Percentiles rank a stretch among this genome's conserved stretches.
Evolutionary conservation across 2,797 vertebrate genomes (phyloP).

Genomic region (Chelon labrosus): DNA sequence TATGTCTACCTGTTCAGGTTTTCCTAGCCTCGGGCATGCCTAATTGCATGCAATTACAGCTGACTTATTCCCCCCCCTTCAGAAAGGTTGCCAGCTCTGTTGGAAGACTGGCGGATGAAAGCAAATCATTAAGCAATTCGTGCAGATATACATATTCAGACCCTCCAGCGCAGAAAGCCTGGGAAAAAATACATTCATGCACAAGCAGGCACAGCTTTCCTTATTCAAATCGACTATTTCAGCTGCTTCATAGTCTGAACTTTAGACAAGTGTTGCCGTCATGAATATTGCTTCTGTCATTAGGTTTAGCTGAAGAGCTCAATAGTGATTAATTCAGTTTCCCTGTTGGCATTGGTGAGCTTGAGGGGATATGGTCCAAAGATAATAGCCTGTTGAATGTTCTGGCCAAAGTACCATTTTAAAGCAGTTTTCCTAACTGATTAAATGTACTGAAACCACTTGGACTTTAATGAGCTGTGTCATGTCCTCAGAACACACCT

Average conservation of each 20-base stretch:
- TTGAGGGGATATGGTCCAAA: constrained; percentile 2
- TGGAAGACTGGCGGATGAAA: constrained; percentile 54
- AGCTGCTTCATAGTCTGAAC: constrained; percentile 37
- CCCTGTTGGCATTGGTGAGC: constrained; percentile 4
- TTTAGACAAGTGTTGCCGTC: constrained; percentile 25
- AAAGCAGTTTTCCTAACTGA: neutral
- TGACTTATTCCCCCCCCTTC: constrained; percentile 28
- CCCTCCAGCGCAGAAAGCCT: constrained; percentile 21
- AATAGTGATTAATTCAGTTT: constrained; percentile 8
- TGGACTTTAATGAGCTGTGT: too few species aligned
- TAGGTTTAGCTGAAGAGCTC: constrained; percentile 19
- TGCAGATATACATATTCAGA: constrained; percentile 33
- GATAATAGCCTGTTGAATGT: constrained; percentile 18
- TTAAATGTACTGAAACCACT: neutral
- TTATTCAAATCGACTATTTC: constrained; percentile 18
- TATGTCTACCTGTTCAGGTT: constrained; percentile 23
- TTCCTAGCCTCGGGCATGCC: constrained; percentile 30
- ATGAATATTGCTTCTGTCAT: constrained; percentile 39
- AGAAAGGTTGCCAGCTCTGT: constrained; percentile 39
- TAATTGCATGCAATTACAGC: constrained; percentile 49
- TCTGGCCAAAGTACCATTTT: neutral
- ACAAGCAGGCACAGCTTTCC: constrained; percentile 22
- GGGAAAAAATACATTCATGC: constrained; percentile 20
- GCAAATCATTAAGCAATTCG: constrained; percentile 65
- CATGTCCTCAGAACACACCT: neutral